Conservation (phyloP, 2,113 vertebrate species). For the Neomonachus schauinslandi region DNA sequence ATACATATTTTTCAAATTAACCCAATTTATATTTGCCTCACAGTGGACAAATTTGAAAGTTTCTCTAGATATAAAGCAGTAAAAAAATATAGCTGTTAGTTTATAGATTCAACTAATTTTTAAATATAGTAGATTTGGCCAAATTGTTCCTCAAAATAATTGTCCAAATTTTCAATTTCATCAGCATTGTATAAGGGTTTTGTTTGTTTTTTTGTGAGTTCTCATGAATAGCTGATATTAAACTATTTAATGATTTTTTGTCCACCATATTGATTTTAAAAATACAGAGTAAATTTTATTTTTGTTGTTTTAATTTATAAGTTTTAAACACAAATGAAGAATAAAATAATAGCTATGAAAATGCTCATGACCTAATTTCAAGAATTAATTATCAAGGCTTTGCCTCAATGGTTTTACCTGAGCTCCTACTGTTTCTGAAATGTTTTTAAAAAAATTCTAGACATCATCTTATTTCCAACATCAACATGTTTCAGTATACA, state of each 20-base stretch:
- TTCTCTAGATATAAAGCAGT: not conserved
- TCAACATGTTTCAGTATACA: not conserved
- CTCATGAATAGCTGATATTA: not conserved
- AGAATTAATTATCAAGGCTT: not conserved
- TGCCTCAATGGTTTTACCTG: not conserved
- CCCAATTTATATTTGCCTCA: not conserved
- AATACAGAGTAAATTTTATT: not conserved
- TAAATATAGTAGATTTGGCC: not conserved
- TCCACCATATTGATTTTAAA: not conserved
- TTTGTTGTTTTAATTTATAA: not conserved
- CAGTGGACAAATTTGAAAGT: not conserved
- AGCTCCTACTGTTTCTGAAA: not conserved
- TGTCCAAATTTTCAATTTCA: not conserved
- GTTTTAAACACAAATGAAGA: not conserved
- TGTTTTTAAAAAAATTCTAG: not conserved
- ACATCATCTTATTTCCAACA: not conserved
- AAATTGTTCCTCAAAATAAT: not conserved
- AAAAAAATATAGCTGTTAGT: not conserved
- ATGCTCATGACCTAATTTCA: not conserved
- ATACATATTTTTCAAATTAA: not conserved
- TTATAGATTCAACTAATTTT: not conserved
- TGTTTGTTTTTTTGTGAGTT: not conserved
- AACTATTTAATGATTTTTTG: not conserved
- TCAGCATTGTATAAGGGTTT: not conserved
- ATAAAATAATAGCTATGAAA: not conserved